These are phyloP conservation scores for Lasioglossum morio DNA, from an alignment of 2,888 invertebrate species.

Conservation along the genomic window DNA sequence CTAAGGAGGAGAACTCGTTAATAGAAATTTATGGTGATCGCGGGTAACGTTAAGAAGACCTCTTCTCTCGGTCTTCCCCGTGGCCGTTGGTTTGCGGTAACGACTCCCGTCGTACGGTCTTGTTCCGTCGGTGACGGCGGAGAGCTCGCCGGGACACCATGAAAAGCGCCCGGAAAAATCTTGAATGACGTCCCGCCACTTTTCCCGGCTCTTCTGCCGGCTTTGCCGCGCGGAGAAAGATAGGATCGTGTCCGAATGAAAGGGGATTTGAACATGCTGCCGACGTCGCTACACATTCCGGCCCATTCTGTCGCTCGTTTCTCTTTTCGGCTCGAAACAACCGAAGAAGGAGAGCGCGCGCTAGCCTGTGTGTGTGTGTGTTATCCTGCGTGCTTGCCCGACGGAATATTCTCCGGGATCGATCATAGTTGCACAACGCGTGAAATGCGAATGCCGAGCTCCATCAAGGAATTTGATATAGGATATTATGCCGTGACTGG, in stretches of 20 bases:
- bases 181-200: conserved; percentile 43
- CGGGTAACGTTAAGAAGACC: conserved; percentile 61
- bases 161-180: conserved; percentile 55
- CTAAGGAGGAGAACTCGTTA: conserved; percentile 62
- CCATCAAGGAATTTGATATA: conserved; percentile 12
- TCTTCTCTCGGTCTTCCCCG: background rate
- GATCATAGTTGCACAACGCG: background rate
- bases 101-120: conserved; percentile 51
- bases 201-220: conserved; percentile 9
- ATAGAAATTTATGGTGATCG: conserved; percentile 71
- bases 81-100: conserved; percentile 61
- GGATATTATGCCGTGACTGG: background rate
- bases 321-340: conserved; percentile 24
- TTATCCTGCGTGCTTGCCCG: conserved; percentile 4
- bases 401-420: background rate
- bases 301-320: background rate
- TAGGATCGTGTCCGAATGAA: conserved; percentile 40
- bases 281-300: conserved; percentile 17
- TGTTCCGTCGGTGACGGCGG: conserved; percentile 32
- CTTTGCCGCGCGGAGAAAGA: conserved; percentile 23
- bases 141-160: conserved; percentile 20
- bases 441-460: background rate
- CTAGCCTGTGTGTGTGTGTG: background rate
- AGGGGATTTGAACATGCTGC: conserved; percentile 33
- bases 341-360: background rate